These are phyloP conservation scores for Pandemis corylana DNA, from an alignment of 2,888 invertebrate genomes.

Conservation along the genomic window DNA sequence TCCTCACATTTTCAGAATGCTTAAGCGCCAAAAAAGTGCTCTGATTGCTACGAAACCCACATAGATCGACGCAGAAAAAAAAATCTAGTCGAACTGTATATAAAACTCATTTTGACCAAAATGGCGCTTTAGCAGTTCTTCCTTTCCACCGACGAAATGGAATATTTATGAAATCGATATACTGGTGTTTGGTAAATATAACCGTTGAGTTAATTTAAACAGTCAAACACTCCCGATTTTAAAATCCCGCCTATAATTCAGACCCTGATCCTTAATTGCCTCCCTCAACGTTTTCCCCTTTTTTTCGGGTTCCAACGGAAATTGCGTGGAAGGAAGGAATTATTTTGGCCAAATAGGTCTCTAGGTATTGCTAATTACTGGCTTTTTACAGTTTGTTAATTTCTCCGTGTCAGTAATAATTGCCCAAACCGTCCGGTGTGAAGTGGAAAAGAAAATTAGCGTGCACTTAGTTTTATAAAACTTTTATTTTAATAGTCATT, in stretches of 20 bases:
- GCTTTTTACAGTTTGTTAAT: constrained; percentile 58
- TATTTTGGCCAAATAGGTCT: constrained; percentile 69
- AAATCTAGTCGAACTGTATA: too few relatives aligned
- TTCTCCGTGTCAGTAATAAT: constrained; percentile 53
- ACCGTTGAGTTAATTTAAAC: constrained; percentile 33
- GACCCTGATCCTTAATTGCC: constrained; percentile 74
- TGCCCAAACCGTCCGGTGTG: constrained; percentile 39
- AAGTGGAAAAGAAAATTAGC: background rate
- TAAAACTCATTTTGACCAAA: too few relatives aligned
- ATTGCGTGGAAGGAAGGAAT: constrained; percentile 76
- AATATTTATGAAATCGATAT: too few relatives aligned
- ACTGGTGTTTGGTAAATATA: constrained; percentile 10
- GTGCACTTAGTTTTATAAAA: background rate
- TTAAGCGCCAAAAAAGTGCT: too few relatives aligned
- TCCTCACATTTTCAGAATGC: too few relatives aligned
- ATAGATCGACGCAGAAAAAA: too few relatives aligned
- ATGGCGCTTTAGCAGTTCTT: too few relatives aligned
- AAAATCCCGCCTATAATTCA: constrained; percentile 62
- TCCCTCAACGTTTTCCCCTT: constrained; percentile 61
- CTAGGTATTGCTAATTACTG: constrained; percentile 70
- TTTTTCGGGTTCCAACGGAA: constrained; percentile 69
- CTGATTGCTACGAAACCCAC: too few relatives aligned
- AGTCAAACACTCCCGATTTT: constrained; percentile 55
- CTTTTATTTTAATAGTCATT: too few relatives aligned
- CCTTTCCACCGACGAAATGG: too few relatives aligned